Evolutionary conservation across 2,797 vertebrate species (phyloP).

Genomic region (Malacoraja senta): DNA sequence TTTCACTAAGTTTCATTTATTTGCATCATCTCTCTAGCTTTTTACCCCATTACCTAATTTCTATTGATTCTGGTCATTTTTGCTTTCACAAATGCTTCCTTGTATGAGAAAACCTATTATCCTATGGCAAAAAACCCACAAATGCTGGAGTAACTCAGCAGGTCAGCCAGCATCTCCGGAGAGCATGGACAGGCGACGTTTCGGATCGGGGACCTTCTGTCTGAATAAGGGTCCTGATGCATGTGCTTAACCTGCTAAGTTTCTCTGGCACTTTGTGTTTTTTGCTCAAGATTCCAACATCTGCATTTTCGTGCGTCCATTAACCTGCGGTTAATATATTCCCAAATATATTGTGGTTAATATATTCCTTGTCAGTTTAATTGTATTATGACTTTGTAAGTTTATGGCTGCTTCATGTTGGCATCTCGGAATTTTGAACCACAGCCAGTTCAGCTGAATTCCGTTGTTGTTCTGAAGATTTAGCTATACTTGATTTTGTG

Average conservation of each 20-base stretch:
- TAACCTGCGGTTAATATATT: background rate
- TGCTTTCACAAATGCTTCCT: background rate
- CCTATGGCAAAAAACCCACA: too few species aligned
- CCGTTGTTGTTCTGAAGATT: background rate
- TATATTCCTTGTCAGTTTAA: background rate
- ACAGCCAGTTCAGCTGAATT: background rate
- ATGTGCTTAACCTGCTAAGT: too few species aligned
- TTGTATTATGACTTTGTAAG: background rate
- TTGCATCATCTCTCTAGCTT: slow-evolving; percentile 34
- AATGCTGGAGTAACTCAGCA: too few species aligned
- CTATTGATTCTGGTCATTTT: background rate
- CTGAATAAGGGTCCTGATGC: too few species aligned
- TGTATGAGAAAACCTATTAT: too few species aligned
- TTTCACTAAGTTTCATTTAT: background rate
- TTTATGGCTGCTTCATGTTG: background rate
- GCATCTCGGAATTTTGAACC: background rate
- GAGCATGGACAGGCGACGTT: too few species aligned
- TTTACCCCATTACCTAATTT: background rate
- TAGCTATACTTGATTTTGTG: background rate
- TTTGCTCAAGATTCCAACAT: too few species aligned
- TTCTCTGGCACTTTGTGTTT: too few species aligned
- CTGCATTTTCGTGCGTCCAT: background rate
- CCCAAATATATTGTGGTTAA: background rate
- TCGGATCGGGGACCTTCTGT: too few species aligned
- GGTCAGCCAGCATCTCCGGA: too few species aligned